Base-by-base conservation (phyloP, 2,113 vertebrate species). In the Labeo catla region DNA sequence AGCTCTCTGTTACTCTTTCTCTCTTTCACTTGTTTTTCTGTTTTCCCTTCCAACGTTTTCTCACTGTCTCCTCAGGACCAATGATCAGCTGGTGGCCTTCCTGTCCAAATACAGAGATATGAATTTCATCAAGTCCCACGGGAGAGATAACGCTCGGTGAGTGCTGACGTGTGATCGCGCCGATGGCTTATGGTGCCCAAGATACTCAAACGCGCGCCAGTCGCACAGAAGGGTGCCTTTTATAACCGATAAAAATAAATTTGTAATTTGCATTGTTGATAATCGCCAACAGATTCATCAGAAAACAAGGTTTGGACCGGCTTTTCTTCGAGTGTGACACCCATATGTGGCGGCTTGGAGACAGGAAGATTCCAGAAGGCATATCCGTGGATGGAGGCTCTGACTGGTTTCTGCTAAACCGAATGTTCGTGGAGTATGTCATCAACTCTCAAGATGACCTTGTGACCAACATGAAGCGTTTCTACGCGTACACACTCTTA, bases 51-150 rank as follows among this genome's bases (percentile, higher is more conserved):
- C 52, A 66, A 28, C 34, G 78, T 19, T 39, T 15, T 85, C 57
- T 82, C 50, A 4, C 89, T 92, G 84, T 65, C 89, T 81, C 73
- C 88, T 70, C 93, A 99, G 98, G 93, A 98, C 96, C 63, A 99
- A 99, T 59, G 96, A 97, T 91, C 98, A 99, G 93, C 93, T 99
- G 63, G 98, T 99, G 91, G 95, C 97, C 3, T 99, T 99, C 94
- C 95, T 99, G 87, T 98, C 98, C 87, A 96, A 97, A 89, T 99
- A 99, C 76, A 96, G 98, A 86, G 93, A 97, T 45, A 99, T 99
- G 98, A 99, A 99, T 92, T 99, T 99, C 94, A 92, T 99, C 93
- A 99, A 99, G 91, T 99, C 98, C 1, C 98, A 99, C 0, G 98
- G 98, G 85, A 96, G 98, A 87, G 98, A 99, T 93, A 99, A 99